phyloP scores from a whole-genome alignment of 2,797 vertebrate genomes.

The Synanceia verrucosa region DNA sequence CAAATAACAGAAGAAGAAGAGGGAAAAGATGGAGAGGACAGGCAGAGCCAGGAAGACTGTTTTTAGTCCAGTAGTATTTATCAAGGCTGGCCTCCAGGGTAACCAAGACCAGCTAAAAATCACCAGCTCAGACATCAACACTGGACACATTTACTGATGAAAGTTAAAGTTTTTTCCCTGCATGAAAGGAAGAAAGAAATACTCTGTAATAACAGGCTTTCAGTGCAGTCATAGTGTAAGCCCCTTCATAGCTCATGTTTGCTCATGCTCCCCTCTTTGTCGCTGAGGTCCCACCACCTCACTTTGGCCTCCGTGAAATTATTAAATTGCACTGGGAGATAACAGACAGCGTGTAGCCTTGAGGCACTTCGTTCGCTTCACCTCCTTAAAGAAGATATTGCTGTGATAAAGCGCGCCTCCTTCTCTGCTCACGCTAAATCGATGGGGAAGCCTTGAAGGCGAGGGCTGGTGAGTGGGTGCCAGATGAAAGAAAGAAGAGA shows the following conservation, averaged over 20 bases:
- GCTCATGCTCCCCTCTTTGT: constrained; percentile 67
- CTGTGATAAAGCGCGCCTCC: constrained; percentile 74
- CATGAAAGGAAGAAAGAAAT: background rate
- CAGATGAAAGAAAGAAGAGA: constrained; percentile 69
- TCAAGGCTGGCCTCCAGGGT: constrained; percentile 58
- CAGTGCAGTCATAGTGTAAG: constrained; percentile 58
- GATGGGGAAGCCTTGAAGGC: constrained; percentile 76
- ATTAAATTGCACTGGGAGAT: constrained; percentile 79
- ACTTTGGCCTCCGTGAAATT: constrained; percentile 76
- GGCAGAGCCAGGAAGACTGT: no score
- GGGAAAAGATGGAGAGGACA: constrained; percentile 8
- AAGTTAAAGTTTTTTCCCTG: constrained; percentile 22
- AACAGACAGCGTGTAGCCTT: constrained; percentile 79
- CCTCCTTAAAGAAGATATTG: constrained; percentile 80
- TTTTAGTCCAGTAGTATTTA: constrained; percentile 62
- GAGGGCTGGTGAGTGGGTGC: constrained; percentile 69
- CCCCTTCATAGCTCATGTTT: constrained; percentile 71
- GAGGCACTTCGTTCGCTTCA: constrained; percentile 73
- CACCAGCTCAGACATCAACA: constrained; percentile 49
- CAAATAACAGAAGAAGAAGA: constrained; percentile 50
- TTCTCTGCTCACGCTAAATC: constrained; percentile 62
- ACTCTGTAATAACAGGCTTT: constrained; percentile 57
- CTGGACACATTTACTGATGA: no score
- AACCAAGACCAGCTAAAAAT: constrained; percentile 69
- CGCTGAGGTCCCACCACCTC: constrained; percentile 68